Evolutionary conservation across 2,797 vertebrate species (phyloP).

Genomic region (Silurus lanzhouensis): DNA sequence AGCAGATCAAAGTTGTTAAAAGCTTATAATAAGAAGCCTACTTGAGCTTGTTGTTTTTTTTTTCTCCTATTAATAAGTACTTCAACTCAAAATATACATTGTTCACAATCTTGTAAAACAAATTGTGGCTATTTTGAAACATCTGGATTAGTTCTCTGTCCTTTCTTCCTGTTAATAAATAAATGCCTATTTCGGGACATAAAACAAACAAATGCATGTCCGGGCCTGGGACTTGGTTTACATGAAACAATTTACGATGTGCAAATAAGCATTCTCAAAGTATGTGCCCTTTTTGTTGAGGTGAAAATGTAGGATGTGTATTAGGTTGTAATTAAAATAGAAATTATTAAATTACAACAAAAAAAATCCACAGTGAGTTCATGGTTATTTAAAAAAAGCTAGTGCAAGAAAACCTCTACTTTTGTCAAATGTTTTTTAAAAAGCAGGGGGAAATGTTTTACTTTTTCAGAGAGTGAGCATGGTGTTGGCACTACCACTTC

Average conservation of each 20-base stretch:
- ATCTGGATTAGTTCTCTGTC: slow-evolving; percentile 50
- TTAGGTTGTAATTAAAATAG: background rate
- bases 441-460: slow-evolving; percentile 8
- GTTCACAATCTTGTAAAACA: slow-evolving; percentile 58
- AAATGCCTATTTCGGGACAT: slow-evolving; percentile 50
- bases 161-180: slow-evolving; percentile 39
- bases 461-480: slow-evolving; percentile 62
- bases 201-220: slow-evolving; percentile 42
- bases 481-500: slow-evolving; percentile 60
- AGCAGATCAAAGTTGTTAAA: background rate
- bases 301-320: background rate
- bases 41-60: slow-evolving; percentile 24
- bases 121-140: slow-evolving; percentile 49
- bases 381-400: background rate
- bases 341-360: background rate
- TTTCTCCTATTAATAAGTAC: slow-evolving; percentile 44
- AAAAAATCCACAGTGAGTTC: background rate
- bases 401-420: background rate
- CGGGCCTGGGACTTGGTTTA: slow-evolving; percentile 24
- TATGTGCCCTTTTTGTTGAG: slow-evolving; percentile 7
- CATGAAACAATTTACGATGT: slow-evolving; percentile 33
- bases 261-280: slow-evolving; percentile 35
- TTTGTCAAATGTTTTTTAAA: background rate
- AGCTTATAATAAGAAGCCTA: background rate
- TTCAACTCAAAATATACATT: background rate